A percentile compares a stretch with the other conserved stretches of the same genome.
Evolutionary conservation across 2,113 vertebrate genomes (phyloP).

Genomic region (Phaethornis superciliosus): DNA sequence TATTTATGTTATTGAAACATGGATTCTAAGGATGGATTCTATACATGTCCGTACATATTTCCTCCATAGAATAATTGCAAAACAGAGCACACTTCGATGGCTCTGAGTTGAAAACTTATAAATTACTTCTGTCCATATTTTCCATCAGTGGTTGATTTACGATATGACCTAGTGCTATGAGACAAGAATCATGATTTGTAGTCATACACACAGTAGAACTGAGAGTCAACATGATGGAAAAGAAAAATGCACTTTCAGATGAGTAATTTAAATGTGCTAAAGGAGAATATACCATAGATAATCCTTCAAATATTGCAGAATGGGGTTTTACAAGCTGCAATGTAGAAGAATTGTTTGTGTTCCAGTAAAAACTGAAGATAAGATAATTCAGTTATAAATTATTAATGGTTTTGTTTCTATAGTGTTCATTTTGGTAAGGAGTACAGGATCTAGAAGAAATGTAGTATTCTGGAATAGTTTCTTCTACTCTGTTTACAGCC

Average conservation of each 20-base stretch:
- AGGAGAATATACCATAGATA: neutral
- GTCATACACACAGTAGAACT: neutral
- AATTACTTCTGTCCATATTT: constrained; percentile 55
- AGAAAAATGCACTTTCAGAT: neutral
- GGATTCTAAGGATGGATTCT: neutral
- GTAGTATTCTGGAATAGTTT: neutral
- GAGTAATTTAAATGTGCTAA: neutral
- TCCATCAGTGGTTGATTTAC: constrained; percentile 50
- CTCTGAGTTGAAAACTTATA: constrained; percentile 48
- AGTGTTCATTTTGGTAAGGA: neutral
- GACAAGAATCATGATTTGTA: constrained; percentile 19
- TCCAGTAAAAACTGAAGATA: neutral
- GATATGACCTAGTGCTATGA: neutral
- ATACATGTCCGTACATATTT: too few species aligned
- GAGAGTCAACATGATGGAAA: neutral
- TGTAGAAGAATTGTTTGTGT: neutral
- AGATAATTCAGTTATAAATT: neutral
- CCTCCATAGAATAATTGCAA: constrained; percentile 56
- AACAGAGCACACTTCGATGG: constrained; percentile 46
- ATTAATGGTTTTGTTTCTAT: neutral
- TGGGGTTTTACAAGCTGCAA: neutral
- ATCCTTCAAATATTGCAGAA: neutral
- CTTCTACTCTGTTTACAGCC: neutral
- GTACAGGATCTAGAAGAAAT: neutral
- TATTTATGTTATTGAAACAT: neutral